Evolutionary conservation across 2,113 vertebrate species (phyloP).

Genomic region (Thamnaconus septentrionalis): DNA sequence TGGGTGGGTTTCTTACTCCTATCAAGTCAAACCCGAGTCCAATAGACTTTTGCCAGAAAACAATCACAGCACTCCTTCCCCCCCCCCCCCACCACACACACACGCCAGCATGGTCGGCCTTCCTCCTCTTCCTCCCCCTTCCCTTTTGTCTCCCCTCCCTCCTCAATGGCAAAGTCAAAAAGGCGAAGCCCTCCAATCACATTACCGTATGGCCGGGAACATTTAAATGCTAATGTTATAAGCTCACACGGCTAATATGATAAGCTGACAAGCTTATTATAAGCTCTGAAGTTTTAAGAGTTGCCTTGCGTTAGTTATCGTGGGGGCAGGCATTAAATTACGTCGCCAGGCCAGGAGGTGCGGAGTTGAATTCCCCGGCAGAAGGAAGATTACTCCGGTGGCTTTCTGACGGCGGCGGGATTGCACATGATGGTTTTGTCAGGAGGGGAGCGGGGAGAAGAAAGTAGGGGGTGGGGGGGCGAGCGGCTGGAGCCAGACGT

Average conservation of each 20-base stretch:
- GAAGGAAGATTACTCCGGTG: slow-evolving; percentile 76
- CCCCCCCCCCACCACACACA: slow-evolving; percentile 7
- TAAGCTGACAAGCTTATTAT: slow-evolving; percentile 86
- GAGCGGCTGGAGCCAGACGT: not conserved
- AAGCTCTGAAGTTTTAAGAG: slow-evolving; percentile 83
- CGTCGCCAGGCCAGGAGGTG: slow-evolving; percentile 73
- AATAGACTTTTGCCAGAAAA: slow-evolving; percentile 1
- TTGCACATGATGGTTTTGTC: slow-evolving; percentile 68
- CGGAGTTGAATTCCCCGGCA: slow-evolving; percentile 77
- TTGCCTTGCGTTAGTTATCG: slow-evolving; percentile 81
- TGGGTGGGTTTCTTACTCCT: too few relatives aligned
- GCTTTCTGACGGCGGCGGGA: slow-evolving; percentile 68
- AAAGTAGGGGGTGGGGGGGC: slow-evolving; percentile 22
- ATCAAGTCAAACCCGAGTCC: not conserved
- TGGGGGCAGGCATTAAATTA: slow-evolving; percentile 75
- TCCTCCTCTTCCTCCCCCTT: slow-evolving; percentile 2
- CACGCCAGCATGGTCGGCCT: slow-evolving; percentile 10
- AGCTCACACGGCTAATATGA: slow-evolving; percentile 85
- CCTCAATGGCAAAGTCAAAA: slow-evolving; percentile 71
- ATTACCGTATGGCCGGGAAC: slow-evolving; percentile 74
- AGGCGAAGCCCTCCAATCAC: slow-evolving; percentile 76
- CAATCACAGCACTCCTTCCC: slow-evolving; percentile 13
- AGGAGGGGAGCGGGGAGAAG: slow-evolving; percentile 46
- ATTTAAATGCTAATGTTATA: slow-evolving; percentile 86
- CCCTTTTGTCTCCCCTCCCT: slow-evolving; percentile 16